These are phyloP conservation scores for Pterocles orientalis DNA, from an alignment of 2,113 vertebrate genomes.

Conservation along the genomic window DNA sequence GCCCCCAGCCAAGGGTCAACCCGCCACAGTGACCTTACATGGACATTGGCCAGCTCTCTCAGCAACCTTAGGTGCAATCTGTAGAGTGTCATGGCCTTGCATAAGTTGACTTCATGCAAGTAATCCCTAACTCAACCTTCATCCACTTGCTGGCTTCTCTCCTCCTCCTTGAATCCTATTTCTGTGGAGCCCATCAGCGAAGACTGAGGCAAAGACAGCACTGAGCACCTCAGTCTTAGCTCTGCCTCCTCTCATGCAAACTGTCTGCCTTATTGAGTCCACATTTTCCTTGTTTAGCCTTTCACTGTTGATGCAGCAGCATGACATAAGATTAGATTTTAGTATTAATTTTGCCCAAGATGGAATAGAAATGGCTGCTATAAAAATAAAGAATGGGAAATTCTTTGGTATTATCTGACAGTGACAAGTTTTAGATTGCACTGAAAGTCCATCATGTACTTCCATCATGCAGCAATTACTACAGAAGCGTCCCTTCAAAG, in stretches of 20 bases:
- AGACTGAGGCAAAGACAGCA: neutral
- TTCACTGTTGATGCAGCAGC: neutral
- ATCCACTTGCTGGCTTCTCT: neutral
- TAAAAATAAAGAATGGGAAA: neutral
- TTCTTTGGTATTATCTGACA: neutral
- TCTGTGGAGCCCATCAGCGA: neutral
- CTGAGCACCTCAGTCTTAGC: neutral
- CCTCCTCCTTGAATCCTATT: neutral
- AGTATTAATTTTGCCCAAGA: neutral
- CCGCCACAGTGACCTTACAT: neutral
- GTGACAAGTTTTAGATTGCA: neutral
- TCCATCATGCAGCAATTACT: neutral
- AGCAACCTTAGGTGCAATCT: neutral
- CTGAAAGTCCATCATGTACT: neutral
- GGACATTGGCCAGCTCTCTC: neutral
- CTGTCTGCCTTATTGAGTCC: neutral
- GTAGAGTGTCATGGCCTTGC: neutral
- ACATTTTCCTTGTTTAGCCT: neutral
- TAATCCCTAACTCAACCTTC: neutral
- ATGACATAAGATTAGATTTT: neutral
- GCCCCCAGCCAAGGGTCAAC: too few relatives aligned
- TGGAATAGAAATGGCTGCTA: neutral
- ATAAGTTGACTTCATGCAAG: neutral
- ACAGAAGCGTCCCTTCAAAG: neutral
- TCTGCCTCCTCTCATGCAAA: neutral